Conservation (phyloP, 2,113 vertebrate genomes). For the Dascyllus trimaculatus region DNA sequence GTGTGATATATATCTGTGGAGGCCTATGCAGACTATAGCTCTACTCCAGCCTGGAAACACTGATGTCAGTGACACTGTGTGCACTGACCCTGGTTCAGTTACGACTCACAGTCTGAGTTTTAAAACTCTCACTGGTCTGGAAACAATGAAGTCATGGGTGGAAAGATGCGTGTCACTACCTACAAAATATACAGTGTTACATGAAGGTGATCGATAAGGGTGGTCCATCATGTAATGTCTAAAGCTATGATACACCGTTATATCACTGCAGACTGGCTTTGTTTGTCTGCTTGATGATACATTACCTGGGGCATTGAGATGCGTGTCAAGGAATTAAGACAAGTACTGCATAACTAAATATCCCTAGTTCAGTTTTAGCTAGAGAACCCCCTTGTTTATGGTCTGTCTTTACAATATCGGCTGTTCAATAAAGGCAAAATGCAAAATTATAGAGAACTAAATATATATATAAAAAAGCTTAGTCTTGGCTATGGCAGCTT, state of each 20-base stretch:
- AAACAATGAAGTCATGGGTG: conserved; percentile 64
- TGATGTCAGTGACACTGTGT: conserved; percentile 68
- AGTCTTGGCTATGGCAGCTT: too few species aligned
- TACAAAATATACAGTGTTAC: conserved; percentile 19
- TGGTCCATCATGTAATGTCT: conserved; percentile 8
- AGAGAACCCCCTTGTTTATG: too few species aligned
- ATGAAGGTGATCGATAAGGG: not conserved
- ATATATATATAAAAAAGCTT: too few species aligned
- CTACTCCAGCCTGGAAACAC: conserved; percentile 67
- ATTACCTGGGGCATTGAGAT: not conserved
- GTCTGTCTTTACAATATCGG: too few species aligned
- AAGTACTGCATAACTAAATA: not conserved
- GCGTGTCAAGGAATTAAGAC: not conserved
- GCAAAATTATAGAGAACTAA: too few species aligned
- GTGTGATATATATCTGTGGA: conserved; percentile 63
- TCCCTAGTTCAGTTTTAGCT: too few species aligned
- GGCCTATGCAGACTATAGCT: conserved; percentile 38
- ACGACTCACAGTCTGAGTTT: conserved; percentile 40
- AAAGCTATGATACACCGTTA: not conserved
- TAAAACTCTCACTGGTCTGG: conserved; percentile 51
- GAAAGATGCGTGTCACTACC: conserved; percentile 9
- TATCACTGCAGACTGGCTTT: not conserved
- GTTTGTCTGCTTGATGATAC: not conserved
- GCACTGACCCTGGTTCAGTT: conserved; percentile 44
- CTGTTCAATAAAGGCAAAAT: too few species aligned